Percentiles rank a stretch among this genome's conserved stretches.
Evolutionary conservation across 2,888 invertebrate species (phyloP).

Genomic region (Lampropteryx suffumata): DNA sequence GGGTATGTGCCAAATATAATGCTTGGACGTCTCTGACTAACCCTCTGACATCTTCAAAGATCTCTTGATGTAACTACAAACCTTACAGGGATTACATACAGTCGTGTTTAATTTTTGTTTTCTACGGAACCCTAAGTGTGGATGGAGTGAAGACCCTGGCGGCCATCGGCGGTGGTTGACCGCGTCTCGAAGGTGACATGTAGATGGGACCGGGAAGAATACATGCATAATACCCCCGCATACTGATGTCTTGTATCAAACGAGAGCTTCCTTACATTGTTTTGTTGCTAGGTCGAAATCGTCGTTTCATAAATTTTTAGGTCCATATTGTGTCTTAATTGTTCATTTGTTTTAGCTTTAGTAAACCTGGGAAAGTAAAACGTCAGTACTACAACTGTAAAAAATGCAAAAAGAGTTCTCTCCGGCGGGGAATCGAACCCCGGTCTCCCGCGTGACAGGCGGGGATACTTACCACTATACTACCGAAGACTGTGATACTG

Average conservation of each 20-base stretch:
- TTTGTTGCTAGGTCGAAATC: background rate
- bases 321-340: too few relatives aligned
- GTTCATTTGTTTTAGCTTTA: too few relatives aligned
- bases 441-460: constrained; percentile 84
- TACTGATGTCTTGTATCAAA: background rate
- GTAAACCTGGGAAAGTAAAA: too few relatives aligned
- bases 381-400: too few relatives aligned
- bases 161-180: constrained; percentile 35
- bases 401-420: constrained; percentile 45
- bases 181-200: constrained; percentile 65
- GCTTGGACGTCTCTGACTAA: too few relatives aligned
- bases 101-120: too few relatives aligned
- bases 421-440: constrained; percentile 84
- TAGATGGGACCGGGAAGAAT: constrained; percentile 36
- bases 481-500: constrained; percentile 65
- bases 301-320: too few relatives aligned
- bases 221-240: constrained; percentile 1
- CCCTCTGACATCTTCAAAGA: too few relatives aligned
- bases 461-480: constrained; percentile 84
- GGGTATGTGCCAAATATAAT: too few relatives aligned
- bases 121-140: too few relatives aligned
- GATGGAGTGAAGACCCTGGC: background rate
- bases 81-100: too few relatives aligned
- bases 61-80: too few relatives aligned
- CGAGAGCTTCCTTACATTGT: background rate